phyloP scores from a whole-genome alignment of 2,797 vertebrate species.

The Ptychadena robeensis region DNA sequence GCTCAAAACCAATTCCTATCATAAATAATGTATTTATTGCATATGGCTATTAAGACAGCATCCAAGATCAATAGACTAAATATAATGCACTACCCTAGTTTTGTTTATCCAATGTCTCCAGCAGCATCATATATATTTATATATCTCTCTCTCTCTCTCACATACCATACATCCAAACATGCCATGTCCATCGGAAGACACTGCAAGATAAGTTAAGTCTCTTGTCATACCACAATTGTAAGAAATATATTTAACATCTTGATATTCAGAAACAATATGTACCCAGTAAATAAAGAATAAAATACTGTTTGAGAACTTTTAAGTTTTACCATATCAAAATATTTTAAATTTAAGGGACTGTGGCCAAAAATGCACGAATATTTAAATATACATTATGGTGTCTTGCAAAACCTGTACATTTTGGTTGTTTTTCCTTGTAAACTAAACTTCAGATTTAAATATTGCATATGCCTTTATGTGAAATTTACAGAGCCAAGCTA shows the following conservation, averaged over 20 bases:
- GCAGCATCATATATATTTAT: conserved; percentile 77
- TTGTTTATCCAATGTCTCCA: conserved; percentile 85
- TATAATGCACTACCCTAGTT: conserved; percentile 88
- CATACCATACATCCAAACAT: conserved; percentile 70
- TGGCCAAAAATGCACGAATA: conserved; percentile 87
- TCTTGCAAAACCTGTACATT: conserved; percentile 96
- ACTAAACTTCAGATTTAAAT: conserved; percentile 95
- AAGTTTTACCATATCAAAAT: conserved; percentile 88
- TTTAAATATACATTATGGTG: conserved; percentile 84
- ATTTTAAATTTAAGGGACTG: conserved; percentile 86
- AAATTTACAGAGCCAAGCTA: conserved; percentile 87
- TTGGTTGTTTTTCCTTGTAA: conserved; percentile 96
- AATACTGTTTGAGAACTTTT: conserved; percentile 91
- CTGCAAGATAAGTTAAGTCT: conserved; percentile 85
- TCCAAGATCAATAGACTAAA: conserved; percentile 95
- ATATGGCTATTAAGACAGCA: conserved; percentile 91
- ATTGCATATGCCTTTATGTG: conserved; percentile 96
- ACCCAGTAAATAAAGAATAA: conserved; percentile 80
- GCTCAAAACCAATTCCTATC: conserved; percentile 71
- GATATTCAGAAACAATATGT: conserved; percentile 87
- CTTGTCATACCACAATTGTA: conserved; percentile 79
- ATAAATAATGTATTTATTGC: conserved; percentile 99
- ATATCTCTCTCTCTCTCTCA: conserved; percentile 56
- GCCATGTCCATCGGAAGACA: conserved; percentile 94
- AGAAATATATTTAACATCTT: conserved; percentile 87